A percentile compares a stretch with the other conserved stretches of the same genome.
These are phyloP conservation scores for Desmodus rotundus DNA, from an alignment of 2,113 vertebrate genomes.

Conservation along the genomic window DNA sequence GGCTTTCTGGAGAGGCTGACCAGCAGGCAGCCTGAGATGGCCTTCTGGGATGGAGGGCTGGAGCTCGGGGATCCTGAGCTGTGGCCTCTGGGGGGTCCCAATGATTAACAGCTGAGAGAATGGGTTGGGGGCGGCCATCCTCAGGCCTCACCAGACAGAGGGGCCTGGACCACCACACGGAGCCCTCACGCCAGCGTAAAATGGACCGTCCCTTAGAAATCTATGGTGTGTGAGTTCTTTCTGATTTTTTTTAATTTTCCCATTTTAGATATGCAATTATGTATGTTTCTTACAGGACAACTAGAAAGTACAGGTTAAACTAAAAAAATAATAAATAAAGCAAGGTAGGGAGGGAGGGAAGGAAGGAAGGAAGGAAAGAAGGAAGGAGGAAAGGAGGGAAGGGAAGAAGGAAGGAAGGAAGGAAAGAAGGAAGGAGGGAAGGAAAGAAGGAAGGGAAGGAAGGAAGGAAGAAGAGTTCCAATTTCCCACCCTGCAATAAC, in stretches of 20 bases:
- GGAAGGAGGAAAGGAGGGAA: accelerated
- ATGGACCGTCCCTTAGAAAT: background rate
- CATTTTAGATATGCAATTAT: background rate
- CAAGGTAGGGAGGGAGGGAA: accelerated
- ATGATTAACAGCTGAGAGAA: background rate
- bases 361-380: too few relatives aligned
- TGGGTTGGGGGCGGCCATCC: too few relatives aligned
- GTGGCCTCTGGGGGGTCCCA: too few relatives aligned
- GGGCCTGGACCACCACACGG: background rate
- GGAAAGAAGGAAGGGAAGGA: accelerated
- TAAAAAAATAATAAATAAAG: background rate
- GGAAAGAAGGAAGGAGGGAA: accelerated
- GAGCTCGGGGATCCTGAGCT: background rate
- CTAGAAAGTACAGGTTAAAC: background rate
- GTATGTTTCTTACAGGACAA: background rate
- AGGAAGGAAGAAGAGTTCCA: background rate
- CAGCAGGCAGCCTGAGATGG: background rate
- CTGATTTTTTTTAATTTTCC: background rate
- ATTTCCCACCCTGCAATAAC: background rate
- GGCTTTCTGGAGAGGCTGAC: background rate
- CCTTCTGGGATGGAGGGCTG: background rate
- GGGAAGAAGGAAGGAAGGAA: accelerated
- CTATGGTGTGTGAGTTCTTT: accelerated
- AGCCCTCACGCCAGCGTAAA: background rate
- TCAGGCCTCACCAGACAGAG: background rate